Evolutionary conservation across 2,797 vertebrate species (phyloP), one percentile per base, ranked within the genome.

Genomic region (Phoebastria nigripes): DNA sequence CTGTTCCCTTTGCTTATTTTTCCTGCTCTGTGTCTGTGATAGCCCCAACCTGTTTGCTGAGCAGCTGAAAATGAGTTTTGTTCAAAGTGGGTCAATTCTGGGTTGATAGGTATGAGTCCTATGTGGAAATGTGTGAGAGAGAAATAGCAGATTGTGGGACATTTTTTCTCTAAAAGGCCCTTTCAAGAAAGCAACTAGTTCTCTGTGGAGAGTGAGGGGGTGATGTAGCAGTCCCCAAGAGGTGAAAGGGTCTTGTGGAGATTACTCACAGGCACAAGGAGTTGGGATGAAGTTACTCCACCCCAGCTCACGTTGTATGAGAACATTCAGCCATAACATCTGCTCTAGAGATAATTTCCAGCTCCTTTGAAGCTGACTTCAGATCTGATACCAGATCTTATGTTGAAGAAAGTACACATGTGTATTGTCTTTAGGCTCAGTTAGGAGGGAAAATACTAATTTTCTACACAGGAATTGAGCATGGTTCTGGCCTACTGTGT

Each of bases 1-100:
- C 80, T 44, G 24, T 90, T 93, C 52, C 33, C 31, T 79, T 35
- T 92, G 95, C 82, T 95, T 96, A 89, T 93, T 97, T 96, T 95
- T 94, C 37, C 58, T 88, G 67, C 35, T 18, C 31, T 52, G 42
- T 89, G 85, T 56, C 85, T 90, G 55, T 91, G 93, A 95, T 70
- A 73, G 73, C 55, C 63, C 63, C 87, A 93, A 19, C 62, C 82
- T 94, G 90, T 72, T 91, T 84, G 28, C 55, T 84, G 66, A 89
- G n/a, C 42, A 66, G 71, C 41, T 90, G 80, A 70, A 82, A 80
- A 71, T 44, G 4, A 26, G 12, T 66, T 87, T 82, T 90, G 42
- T 82, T 79, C 54, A 24, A 86, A 91, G 66, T 21, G 17, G 5
- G 17, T 41, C 62, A 11, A 39, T 47, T 90, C 47, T 65, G 86